Evolutionary conservation across 1,140 invertebrate genomes (phyloP).

Genomic region (Eriosoma lanigerum): DNA sequence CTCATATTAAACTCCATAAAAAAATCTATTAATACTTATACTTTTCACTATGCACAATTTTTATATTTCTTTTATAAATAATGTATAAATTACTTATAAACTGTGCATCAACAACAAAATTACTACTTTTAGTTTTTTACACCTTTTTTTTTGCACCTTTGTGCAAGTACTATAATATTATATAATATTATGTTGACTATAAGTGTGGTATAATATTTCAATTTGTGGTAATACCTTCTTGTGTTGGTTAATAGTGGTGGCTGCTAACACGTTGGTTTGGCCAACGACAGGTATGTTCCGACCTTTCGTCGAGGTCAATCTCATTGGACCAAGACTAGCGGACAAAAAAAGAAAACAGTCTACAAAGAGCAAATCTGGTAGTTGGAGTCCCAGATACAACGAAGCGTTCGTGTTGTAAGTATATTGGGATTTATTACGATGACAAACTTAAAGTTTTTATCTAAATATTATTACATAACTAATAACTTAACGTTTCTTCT

Average conservation of each 20-base stretch:
- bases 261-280: conserved; percentile 98
- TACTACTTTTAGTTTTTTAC: no score
- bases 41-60: no score
- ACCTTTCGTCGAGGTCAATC: conserved; percentile 97
- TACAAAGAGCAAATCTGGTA: conserved; percentile 98
- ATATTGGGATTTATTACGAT: conserved; percentile 20
- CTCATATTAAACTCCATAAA: no score
- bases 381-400: conserved; percentile 99
- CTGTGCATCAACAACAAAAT: no score
- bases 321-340: conserved; percentile 95
- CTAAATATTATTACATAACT: no score
- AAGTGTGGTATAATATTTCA: no score
- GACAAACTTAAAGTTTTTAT: no score
- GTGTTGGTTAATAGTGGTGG: conserved; percentile 74
- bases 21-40: no score
- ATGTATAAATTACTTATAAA: no score
- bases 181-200: not conserved
- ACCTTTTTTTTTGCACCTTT: not conserved
- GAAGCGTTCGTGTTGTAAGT: conserved; percentile 99
- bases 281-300: conserved; percentile 93
- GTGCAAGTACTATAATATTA: not conserved
- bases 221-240: no score
- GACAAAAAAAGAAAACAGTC: conserved; percentile 98
- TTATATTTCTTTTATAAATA: no score
- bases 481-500: no score